phyloP scores from a whole-genome alignment of 2,797 vertebrate genomes.

The Pipistrellus nathusii region DNA sequence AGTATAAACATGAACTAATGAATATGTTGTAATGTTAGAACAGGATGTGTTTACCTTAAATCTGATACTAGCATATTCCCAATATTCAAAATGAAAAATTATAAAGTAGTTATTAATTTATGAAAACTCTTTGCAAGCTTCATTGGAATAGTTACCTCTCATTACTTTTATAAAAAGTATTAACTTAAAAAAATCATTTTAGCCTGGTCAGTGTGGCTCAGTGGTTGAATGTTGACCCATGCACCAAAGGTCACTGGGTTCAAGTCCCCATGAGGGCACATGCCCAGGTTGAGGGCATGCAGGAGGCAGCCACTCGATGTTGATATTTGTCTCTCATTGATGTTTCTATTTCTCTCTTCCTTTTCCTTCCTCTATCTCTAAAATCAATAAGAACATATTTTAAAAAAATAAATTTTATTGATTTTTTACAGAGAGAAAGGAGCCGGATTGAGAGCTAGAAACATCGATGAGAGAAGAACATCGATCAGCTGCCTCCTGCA shows the following conservation, averaged over 20 bases:
- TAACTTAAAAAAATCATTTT: conserved; percentile 45
- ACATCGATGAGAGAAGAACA: too few species aligned
- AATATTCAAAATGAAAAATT: conserved; percentile 54
- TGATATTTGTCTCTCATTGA: too few species aligned
- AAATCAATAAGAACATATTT: neutral
- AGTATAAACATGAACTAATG: neutral
- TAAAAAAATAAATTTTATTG: neutral
- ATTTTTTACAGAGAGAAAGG: too few species aligned
- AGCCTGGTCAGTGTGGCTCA: neutral
- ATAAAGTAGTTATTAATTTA: conserved; percentile 21
- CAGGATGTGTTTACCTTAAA: conserved; percentile 28
- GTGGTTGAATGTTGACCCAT: too few species aligned
- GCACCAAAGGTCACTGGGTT: too few species aligned
- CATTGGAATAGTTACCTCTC: conserved; percentile 10
- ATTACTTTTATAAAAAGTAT: neutral
- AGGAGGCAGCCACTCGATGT: too few species aligned
- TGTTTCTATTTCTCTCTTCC: too few species aligned
- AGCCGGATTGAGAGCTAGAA: too few species aligned
- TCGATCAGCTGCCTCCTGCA: too few species aligned
- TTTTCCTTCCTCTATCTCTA: too few species aligned
- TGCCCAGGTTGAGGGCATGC: too few species aligned
- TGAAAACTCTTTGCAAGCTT: neutral
- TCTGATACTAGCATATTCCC: neutral
- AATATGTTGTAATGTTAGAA: neutral
- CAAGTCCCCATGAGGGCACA: too few species aligned